These are phyloP conservation scores for Lasioglossum vierecki DNA, from an alignment of 2,888 invertebrate species.

Conservation along the genomic window DNA sequence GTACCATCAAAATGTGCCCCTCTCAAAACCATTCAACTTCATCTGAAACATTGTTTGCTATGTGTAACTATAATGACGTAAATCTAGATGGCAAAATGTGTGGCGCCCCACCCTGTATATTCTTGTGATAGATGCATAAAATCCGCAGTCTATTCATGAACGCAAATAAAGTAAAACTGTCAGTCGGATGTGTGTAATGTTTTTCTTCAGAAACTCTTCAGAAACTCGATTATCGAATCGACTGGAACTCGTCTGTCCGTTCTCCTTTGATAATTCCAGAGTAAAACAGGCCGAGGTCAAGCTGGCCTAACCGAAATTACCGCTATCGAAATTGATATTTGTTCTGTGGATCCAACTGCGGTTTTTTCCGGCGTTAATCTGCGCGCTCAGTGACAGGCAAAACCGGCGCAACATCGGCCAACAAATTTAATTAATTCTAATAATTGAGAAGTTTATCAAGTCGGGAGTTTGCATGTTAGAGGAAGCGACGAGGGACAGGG, in stretches of 20 bases:
- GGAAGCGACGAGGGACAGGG: slow-evolving; percentile 33
- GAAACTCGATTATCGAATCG: no score
- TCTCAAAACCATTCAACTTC: no score
- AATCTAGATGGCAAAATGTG: no score
- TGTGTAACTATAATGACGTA: no score
- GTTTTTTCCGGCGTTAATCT: slow-evolving; percentile 8
- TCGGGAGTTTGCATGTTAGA: slow-evolving; percentile 2
- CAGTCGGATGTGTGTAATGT: no score
- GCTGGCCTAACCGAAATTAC: neutral
- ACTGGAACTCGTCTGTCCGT: neutral
- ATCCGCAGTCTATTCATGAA: no score
- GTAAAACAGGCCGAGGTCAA: neutral
- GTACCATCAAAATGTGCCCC: no score
- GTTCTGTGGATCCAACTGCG: neutral
- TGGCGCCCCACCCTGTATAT: no score
- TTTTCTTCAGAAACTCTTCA: no score
- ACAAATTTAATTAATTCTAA: slow-evolving; percentile 70
- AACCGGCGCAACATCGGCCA: slow-evolving; percentile 28
- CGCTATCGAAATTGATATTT: slow-evolving; percentile 15
- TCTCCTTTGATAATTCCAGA: neutral
- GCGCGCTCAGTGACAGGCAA: neutral
- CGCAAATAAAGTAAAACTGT: no score
- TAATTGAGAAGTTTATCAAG: slow-evolving; percentile 69
- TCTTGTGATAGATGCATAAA: no score
- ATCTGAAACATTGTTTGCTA: no score